A percentile compares a stretch with the other conserved stretches of the same genome.
Conservation (phyloP, 37 sponge, comb jelly and placozoan species). For the Bolinopsis microptera region DNA sequence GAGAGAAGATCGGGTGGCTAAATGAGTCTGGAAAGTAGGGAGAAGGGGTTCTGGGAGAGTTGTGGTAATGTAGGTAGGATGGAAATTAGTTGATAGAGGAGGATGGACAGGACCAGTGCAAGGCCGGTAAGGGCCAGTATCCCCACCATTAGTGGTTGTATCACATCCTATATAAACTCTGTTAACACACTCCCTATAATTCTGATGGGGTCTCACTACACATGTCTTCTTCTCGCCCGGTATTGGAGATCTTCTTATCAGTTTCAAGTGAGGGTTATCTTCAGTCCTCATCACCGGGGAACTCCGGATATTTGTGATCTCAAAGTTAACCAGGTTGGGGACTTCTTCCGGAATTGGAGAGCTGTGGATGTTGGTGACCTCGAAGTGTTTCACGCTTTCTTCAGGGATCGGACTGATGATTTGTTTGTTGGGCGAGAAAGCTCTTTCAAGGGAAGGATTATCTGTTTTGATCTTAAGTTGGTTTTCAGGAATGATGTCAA, state of each 20-base stretch:
- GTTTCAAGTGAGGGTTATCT: neutral
- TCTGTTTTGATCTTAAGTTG: neutral
- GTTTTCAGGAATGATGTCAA: neutral
- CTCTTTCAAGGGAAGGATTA: neutral
- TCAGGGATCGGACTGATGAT: neutral
- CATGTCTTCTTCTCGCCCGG: neutral
- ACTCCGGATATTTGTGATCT: neutral
- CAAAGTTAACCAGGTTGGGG: neutral
- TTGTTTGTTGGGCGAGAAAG: neutral
- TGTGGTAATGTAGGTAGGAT: too few species aligned
- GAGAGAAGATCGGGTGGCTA: too few species aligned
- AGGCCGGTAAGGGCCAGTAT: neutral
- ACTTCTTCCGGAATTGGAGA: neutral
- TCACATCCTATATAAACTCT: neutral
- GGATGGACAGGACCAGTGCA: neutral
- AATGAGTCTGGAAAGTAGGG: neutral
- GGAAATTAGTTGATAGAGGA: too few species aligned
- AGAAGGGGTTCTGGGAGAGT: too few species aligned
- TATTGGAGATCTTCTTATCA: neutral
- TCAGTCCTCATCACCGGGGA: neutral
- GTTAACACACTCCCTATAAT: too few species aligned
- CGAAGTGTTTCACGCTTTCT: neutral
- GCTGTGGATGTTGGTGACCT: neutral
- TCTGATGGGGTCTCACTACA: neutral
- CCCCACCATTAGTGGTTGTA: neutral